Evolutionary conservation across 2,797 vertebrate species (phyloP).

Genomic region (Spea hammondii): DNA sequence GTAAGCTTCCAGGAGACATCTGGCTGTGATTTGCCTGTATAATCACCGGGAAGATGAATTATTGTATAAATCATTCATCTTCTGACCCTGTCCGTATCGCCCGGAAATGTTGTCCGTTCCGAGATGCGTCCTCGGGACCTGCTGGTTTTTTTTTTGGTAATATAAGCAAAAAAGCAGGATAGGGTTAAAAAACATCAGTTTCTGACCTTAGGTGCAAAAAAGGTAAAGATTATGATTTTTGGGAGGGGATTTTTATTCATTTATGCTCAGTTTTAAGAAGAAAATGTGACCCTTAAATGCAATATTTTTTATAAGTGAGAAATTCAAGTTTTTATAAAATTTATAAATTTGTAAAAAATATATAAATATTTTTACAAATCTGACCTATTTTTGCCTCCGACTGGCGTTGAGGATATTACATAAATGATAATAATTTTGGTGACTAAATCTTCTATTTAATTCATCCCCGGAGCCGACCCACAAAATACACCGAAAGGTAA

Average conservation of each 20-base stretch:
- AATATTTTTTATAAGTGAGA: too few species aligned
- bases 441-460: background rate
- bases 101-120: background rate
- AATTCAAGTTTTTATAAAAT: too few species aligned
- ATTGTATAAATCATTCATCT: background rate
- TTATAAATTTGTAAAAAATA: too few species aligned
- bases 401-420: background rate
- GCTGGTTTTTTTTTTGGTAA: background rate
- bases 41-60: conserved; percentile 1
- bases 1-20: background rate
- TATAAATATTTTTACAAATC: too few species aligned
- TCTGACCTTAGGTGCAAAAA: too few species aligned
- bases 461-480: background rate
- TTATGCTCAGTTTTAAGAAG: too few species aligned
- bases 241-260: too few species aligned
- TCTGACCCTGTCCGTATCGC: background rate
- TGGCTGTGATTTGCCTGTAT: background rate
- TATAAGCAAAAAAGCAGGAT: too few species aligned
- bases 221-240: too few species aligned
- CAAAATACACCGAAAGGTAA: background rate
- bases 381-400: background rate
- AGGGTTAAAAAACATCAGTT: too few species aligned
- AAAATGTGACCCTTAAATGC: too few species aligned
- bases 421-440: background rate
- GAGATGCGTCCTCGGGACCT: background rate